Percentiles rank a stretch among this genome's conserved stretches.
phyloP scores from a whole-genome alignment of 2,113 vertebrate genomes.

The Mesitornis unicolor region DNA sequence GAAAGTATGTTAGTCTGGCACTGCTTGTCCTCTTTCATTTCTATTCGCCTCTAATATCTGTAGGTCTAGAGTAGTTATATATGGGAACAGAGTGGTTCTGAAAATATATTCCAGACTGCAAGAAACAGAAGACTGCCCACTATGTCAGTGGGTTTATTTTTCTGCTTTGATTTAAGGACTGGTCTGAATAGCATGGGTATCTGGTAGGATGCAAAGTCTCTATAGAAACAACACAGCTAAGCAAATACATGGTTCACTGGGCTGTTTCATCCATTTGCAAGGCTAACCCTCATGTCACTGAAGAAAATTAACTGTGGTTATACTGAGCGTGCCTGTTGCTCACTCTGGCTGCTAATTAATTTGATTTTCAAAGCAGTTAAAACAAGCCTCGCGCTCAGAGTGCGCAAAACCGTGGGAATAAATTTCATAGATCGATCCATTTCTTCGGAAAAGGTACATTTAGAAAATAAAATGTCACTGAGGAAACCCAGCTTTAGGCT shows the following conservation, averaged over 20 bases:
- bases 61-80: neutral
- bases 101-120: too few relatives aligned
- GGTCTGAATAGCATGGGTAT: neutral
- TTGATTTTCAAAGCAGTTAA: neutral
- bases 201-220: neutral
- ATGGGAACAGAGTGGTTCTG: neutral
- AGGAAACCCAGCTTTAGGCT: neutral
- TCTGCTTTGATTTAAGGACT: neutral
- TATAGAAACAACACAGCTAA: neutral
- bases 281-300: neutral
- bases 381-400: neutral
- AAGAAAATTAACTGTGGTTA: neutral
- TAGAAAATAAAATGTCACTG: neutral
- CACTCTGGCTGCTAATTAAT: neutral
- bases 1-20: neutral
- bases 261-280: neutral
- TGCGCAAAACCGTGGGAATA: neutral
- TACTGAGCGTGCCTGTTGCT: neutral
- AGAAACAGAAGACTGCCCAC: fast-evolving
- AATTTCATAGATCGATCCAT: neutral
- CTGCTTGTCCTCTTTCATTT: neutral
- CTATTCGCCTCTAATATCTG: neutral
- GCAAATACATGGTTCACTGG: neutral
- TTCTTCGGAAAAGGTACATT: neutral
- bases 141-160: neutral